phyloP scores from a whole-genome alignment of 37 sponge, comb jelly and placozoan genomes.

The Halichondria panicea region DNA sequence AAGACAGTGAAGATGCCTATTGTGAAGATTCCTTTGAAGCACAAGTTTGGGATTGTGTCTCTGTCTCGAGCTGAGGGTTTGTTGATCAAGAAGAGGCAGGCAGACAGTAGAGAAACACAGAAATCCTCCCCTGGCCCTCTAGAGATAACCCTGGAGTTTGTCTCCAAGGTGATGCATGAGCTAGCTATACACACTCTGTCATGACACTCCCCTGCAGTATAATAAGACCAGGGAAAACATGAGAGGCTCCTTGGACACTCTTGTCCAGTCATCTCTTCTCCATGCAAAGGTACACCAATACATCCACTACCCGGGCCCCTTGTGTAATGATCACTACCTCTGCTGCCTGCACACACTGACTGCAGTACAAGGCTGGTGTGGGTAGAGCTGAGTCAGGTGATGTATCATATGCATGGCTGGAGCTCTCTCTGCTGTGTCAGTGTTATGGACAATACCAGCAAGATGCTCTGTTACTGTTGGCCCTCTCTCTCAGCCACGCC shows the following conservation, averaged over 20 bases:
- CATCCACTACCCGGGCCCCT: not conserved
- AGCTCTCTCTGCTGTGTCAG: slow-evolving; percentile 64
- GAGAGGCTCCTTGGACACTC: slow-evolving; percentile 29
- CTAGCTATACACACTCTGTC: not conserved
- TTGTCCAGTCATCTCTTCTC: slow-evolving; percentile 11
- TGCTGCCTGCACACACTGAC: too few relatives aligned
- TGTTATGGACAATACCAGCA: slow-evolving; percentile 60
- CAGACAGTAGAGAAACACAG: too few relatives aligned
- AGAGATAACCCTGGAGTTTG: not conserved
- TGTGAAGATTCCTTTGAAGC: slow-evolving; percentile 48
- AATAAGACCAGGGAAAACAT: slow-evolving; percentile 25
- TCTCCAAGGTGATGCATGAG: not conserved
- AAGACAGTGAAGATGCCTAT: too few relatives aligned
- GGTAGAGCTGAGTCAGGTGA: not conserved
- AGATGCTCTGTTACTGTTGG: slow-evolving; percentile 17
- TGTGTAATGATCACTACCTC: not conserved
- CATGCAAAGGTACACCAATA: slow-evolving; percentile 43
- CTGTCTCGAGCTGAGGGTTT: slow-evolving; percentile 45
- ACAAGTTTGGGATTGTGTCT: slow-evolving; percentile 77
- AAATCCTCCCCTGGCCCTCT: too few relatives aligned
- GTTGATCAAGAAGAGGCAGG: slow-evolving; percentile 4
- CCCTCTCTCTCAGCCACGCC: slow-evolving; percentile 44
- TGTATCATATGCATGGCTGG: slow-evolving; percentile 59
- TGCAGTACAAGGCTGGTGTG: slow-evolving; percentile 55
- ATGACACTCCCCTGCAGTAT: slow-evolving; percentile 34